phyloP scores from a whole-genome alignment of 2,888 invertebrate species.

The Diplolepis rosae region DNA sequence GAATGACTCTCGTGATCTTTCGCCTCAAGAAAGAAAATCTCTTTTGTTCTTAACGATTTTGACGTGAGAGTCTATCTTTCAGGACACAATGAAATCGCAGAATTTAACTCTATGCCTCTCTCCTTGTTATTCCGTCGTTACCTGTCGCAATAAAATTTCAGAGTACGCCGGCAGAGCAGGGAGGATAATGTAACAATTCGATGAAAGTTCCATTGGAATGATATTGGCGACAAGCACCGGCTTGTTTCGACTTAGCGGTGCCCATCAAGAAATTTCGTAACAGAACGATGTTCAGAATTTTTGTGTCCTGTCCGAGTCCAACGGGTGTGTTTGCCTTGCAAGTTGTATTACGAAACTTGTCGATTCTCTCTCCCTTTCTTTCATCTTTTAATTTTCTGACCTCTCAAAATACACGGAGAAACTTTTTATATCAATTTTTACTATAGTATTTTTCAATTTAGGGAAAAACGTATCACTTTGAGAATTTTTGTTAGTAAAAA shows the following conservation, averaged over 20 bases:
- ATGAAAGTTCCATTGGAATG: conserved; percentile 41
- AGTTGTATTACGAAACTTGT: conserved; percentile 1
- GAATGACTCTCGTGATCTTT: conserved; percentile 26
- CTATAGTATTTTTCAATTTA: too few species aligned
- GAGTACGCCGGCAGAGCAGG: conserved; percentile 10
- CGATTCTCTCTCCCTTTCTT: conserved; percentile 26
- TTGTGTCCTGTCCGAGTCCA: conserved; percentile 12
- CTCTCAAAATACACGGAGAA: not conserved
- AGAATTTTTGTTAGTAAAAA: too few species aligned
- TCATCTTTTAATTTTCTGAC: not conserved
- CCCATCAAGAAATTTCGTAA: conserved; percentile 31
- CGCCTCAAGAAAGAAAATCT: conserved; percentile 27
- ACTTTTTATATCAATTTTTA: too few species aligned
- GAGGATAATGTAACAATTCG: conserved; percentile 44
- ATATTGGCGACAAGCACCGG: conserved; percentile 17
- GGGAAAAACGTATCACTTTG: too few species aligned
- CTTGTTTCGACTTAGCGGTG: not conserved
- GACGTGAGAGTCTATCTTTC: conserved; percentile 14
- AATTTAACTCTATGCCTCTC: not conserved
- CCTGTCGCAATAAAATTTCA: conserved; percentile 22
- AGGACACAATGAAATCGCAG: conserved; percentile 23
- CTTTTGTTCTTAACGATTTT: conserved; percentile 26
- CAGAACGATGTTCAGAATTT: conserved; percentile 24
- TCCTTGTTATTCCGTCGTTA: not conserved
- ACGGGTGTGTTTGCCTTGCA: conserved; percentile 13